Evolutionary conservation across 2,888 invertebrate species (phyloP), one percentile per base, ranked within the genome.

Genomic region (Oegoconia quadripuncta): DNA sequence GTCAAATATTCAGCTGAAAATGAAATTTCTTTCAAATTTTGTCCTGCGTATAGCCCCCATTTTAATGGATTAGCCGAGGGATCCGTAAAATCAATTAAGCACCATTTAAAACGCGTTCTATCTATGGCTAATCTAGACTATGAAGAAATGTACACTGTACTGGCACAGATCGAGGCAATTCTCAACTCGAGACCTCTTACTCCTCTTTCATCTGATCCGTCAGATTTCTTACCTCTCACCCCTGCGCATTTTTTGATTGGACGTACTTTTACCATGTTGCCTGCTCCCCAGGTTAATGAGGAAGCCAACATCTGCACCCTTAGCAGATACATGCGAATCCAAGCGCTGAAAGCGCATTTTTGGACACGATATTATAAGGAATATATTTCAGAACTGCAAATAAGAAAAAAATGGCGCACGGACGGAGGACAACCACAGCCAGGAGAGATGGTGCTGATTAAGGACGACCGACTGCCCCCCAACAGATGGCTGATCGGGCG

Each of bases 121-220:
- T n/a, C n/a, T n/a, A n/a, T n/a, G n/a, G n/a, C n/a, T 31, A 30
- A 26, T 36, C 14, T 43, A 9, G 46, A 44, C 14, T 53, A 33
- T 20, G 48, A 52, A 30, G 43, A 46, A 28, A 28, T 48, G 13
- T 14, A 31, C 5, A 46, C 46, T 6, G 30, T 51, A 9, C 48
- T 52, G 23, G 29, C 41, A 14, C 46, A 52, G 37, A 42, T 50
- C 29, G 48, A 50, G 34, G 34, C 48, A 6, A 48, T 50, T 27
- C 39, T 53, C 3, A 50, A 53, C 34, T 42, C 43, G 26, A 41
- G 48, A 11, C 49, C 50, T 12, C 29, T 51, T 1, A 41, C 30
- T 36, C 48, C 49, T 11, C 25, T 50, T n/a, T 47, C 46, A 15
- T 31, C 47, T 22, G 33, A 42, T n/a, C 48, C 48, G 13, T n/a